Evolutionary conservation across 2,113 vertebrate species (phyloP), one percentile per base, ranked within the genome.

Genomic region (Scartelaos histophorus): DNA sequence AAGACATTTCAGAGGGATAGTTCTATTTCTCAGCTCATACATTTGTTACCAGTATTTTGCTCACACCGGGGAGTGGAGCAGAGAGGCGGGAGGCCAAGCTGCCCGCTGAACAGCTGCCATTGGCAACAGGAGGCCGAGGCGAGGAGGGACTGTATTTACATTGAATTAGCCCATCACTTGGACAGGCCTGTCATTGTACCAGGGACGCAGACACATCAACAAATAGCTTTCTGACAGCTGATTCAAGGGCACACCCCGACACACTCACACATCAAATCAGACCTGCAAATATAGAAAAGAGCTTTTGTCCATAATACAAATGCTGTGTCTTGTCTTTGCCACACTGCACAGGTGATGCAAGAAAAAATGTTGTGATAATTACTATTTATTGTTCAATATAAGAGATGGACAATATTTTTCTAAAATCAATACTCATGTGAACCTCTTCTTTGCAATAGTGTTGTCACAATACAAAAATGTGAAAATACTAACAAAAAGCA

Each of bases 191-290:
- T 77, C 38, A 13, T 56, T 71, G 75, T 62, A 79, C 72, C 74
- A 62, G 79, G 6, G 60, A 81, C 66, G 85, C 76, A 85, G 82
- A 85, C 83, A 13, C 78, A 72, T 85, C 78, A 85, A 85, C 82
- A 80, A 82, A 82, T 77, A 75, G 80, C 80, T 54, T 74, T 69
- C 78, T 73, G 79, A 86, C 13, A n/a, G 12, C 13, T 47, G 82
- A 85, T 87, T 90, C 80, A 86, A 87, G 86, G 88, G 71, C 78
- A 85, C 85, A 84, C 79, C 79, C 74, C 82, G 79, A 88, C 71
- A 75, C 60, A 76, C 60, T 84, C 72, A 81, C 78, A 91, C 84
- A 79, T 83, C 66, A 74, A 66, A 82, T 15, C 81, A 73, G 83
- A 82, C 81, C 76, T 16, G 65, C 61, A 72, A 68, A 78, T 82